These are phyloP conservation scores for Trachops cirrhosus DNA, from an alignment of 2,797 vertebrate genomes.

Conservation along the genomic window DNA sequence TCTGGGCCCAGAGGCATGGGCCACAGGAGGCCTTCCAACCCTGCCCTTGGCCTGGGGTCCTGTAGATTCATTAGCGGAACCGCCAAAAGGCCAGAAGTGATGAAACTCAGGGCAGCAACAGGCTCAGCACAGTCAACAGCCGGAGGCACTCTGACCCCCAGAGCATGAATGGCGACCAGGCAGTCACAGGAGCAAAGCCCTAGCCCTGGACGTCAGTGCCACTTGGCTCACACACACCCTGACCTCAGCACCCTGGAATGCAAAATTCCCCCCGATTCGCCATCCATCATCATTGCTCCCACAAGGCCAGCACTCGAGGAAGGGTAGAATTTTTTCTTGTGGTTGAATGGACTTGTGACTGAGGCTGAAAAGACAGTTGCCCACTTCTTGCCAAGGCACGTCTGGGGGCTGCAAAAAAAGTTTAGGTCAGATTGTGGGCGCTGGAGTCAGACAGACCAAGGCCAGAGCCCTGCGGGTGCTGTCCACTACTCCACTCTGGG, in stretches of 20 bases:
- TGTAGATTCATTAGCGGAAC: not conserved
- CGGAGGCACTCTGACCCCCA: not conserved
- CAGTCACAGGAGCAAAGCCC: not conserved
- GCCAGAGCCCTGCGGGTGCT: not conserved
- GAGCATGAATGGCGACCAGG: not conserved
- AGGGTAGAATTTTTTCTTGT: not conserved
- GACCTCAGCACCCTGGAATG: constrained; percentile 66
- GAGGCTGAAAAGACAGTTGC: not conserved
- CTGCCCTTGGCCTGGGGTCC: not conserved
- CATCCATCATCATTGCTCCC: constrained; percentile 43
- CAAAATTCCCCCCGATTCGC: constrained; percentile 13
- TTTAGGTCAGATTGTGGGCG: not conserved
- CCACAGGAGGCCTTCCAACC: constrained; percentile 27
- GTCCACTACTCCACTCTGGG: not conserved
- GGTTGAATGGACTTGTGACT: not conserved
- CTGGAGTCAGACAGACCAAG: not conserved
- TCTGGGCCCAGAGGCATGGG: constrained; percentile 71
- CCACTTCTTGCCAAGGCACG: not conserved
- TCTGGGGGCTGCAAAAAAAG: not conserved
- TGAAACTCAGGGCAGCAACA: not conserved
- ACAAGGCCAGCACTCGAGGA: not conserved
- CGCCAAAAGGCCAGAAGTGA: not conserved
- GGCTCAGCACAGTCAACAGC: not conserved
- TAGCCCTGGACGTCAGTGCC: not conserved
- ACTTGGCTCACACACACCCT: not conserved